These are phyloP conservation scores for Neostethus bicornis DNA, from an alignment of 2,797 vertebrate species.

Conservation along the genomic window DNA sequence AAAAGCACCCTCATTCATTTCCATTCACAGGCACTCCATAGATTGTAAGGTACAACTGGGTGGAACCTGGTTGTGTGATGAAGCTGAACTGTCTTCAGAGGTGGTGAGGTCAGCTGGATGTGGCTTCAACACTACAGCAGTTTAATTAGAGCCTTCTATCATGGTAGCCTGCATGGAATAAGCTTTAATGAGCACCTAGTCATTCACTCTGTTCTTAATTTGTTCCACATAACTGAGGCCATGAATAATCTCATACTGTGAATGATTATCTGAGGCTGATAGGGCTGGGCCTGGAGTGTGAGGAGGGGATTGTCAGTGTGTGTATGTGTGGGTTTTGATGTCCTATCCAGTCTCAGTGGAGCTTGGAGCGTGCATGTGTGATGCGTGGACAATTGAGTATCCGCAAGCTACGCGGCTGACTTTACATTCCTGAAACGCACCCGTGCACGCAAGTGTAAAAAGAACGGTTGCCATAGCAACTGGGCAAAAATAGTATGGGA, in stretches of 20 bases:
- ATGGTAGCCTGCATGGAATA: slow-evolving; percentile 44
- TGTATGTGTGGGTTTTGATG: slow-evolving; percentile 8
- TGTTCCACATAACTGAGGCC: slow-evolving; percentile 55
- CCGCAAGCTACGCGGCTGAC: slow-evolving; percentile 25
- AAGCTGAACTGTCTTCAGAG: slow-evolving; percentile 51
- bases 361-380: neutral
- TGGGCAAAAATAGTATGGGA: slow-evolving; percentile 60
- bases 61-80: slow-evolving; percentile 46
- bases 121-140: slow-evolving; percentile 42
- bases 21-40: slow-evolving; percentile 20
- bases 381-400: slow-evolving; percentile 33
- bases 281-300: neutral
- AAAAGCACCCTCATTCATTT: neutral
- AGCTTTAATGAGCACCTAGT: slow-evolving; percentile 59
- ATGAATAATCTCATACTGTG: slow-evolving; percentile 52
- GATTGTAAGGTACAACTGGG: slow-evolving; percentile 44
- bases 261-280: slow-evolving; percentile 37
- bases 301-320: slow-evolving; percentile 10
- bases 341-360: neutral
- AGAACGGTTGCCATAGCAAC: slow-evolving; percentile 62
- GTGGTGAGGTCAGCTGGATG: slow-evolving; percentile 53
- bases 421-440: slow-evolving; percentile 47
- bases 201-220: slow-evolving; percentile 57
- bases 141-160: slow-evolving; percentile 66
- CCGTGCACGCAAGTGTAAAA: slow-evolving; percentile 26